Evolutionary conservation across 2,888 invertebrate genomes (phyloP), one percentile per base, ranked within the genome.

Genomic region (Pristionchus arcanus): DNA sequence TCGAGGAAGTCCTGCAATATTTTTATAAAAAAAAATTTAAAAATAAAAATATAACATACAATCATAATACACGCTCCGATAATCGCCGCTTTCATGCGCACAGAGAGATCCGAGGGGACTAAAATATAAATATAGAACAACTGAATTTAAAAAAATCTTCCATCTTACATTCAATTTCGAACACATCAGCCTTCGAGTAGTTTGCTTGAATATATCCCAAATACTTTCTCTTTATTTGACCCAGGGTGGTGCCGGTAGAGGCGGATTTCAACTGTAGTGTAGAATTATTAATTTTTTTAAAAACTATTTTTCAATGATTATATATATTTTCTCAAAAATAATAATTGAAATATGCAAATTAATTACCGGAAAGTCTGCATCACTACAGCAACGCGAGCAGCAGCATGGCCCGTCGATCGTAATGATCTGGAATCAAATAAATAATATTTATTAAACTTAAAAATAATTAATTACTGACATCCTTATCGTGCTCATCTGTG

Each of bases 331-430:
- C 16, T 55, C 5, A 3, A 21, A 21, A 3, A 19, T 55, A 55
- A 55, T 16, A 25, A 28, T 4, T 71, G n/a, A n/a, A n/a, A n/a
- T n/a, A n/a, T n/a, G n/a, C n/a, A n/a, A 71, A 71, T 31, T 11
- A 37, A 34, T 59, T 59, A 85, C 85, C 31, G 85, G 85, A 28
- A 85, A 85, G 11, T 85, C 85, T 3, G 85, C 85, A 25, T 85
- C 85, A 21, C 63, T 85, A 59, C 85, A 85, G 34, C 85, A 85
- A 7, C 85, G 55, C 49, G 59, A 34, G 25, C 85, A 85, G 59
- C 85, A 85, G 34, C 85, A 85, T 3, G 85, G 85, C 21, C 85
- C 85, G 34, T 85, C 85, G 55, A 85, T 85, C 13, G 85, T 85
- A 25, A 85, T 59, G 15, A 85, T 34, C 63, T 55, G 59, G 0